A percentile compares a stretch with the other conserved stretches of the same genome.
phyloP scores from a whole-genome alignment of 2,888 invertebrate genomes.

The Cosmorhoe ocellata region DNA sequence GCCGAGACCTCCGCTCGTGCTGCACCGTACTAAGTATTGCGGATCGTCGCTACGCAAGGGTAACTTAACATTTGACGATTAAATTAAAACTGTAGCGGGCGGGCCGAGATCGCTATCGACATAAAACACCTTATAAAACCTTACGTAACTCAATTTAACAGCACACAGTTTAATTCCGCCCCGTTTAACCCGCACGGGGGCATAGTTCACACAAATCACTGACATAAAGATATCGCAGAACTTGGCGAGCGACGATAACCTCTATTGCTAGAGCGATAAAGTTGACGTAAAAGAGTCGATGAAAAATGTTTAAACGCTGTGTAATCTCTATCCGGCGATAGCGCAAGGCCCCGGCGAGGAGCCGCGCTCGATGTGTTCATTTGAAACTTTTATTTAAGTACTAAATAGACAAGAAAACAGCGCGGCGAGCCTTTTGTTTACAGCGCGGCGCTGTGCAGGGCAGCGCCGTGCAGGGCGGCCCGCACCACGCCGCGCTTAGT shows the following conservation, averaged over 20 bases:
- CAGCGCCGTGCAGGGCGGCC: too few relatives aligned
- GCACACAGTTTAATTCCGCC: slow-evolving; percentile 9
- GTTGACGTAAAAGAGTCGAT: slow-evolving; percentile 1
- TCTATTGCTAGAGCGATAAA: slow-evolving; percentile 5
- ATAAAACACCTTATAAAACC: slow-evolving; percentile 16
- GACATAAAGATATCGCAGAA: slow-evolving; percentile 13
- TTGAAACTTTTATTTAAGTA: slow-evolving; percentile 15
- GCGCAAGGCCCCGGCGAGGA: slow-evolving; percentile 10
- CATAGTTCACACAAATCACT: slow-evolving; percentile 20
- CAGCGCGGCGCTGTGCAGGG: too few relatives aligned
- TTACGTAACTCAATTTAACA: slow-evolving; percentile 3
- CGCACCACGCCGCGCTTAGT: too few relatives aligned
- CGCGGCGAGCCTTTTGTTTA: too few relatives aligned
- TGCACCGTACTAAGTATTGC: too few relatives aligned
- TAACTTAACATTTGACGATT: neutral
- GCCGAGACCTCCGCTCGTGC: too few relatives aligned
- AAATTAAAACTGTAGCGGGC: neutral
- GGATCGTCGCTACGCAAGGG: too few relatives aligned
- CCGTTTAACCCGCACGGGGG: slow-evolving; percentile 9
- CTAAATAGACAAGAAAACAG: neutral
- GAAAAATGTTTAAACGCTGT: slow-evolving; percentile 18
- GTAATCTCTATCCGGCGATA: slow-evolving; percentile 12
- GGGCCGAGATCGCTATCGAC: neutral
- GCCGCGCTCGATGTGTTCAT: slow-evolving; percentile 20
- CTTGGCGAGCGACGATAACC: slow-evolving; percentile 7